A percentile compares a stretch with the other conserved stretches of the same genome.
These are phyloP conservation scores for Odontomyia ornata DNA, from an alignment of 2,888 invertebrate species.

Conservation along the genomic window DNA sequence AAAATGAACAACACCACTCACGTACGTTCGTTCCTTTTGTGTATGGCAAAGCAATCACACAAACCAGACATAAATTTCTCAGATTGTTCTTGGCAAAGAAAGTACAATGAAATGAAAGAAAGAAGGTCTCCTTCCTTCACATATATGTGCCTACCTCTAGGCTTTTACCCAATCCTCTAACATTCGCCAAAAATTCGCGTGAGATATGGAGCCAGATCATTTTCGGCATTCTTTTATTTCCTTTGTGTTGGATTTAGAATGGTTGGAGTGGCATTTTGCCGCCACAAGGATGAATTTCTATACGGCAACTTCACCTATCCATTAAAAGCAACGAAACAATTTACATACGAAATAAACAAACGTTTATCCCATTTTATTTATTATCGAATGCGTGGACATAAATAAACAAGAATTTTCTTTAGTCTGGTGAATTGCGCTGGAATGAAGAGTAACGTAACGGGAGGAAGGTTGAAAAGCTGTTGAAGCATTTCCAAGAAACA, in stretches of 20 bases:
- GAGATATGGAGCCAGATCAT: constrained; percentile 18
- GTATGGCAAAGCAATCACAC: constrained; percentile 54
- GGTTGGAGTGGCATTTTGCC: neutral
- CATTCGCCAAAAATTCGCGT: constrained; percentile 24
- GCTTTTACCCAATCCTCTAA: constrained; percentile 3
- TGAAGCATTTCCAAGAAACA: too few relatives aligned
- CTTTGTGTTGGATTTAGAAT: neutral
- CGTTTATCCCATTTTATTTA: constrained; percentile 48
- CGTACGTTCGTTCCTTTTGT: constrained; percentile 10
- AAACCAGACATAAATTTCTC: constrained; percentile 54
- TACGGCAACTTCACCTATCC: constrained; percentile 15
- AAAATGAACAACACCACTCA: constrained; percentile 48
- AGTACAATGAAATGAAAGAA: neutral
- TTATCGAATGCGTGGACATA: constrained; percentile 49
- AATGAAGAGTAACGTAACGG: neutral
- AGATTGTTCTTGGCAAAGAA: constrained; percentile 2
- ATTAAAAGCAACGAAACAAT: constrained; percentile 43
- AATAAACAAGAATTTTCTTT: constrained; percentile 48
- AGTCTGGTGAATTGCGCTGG: constrained; percentile 13
- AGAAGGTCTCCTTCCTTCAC: neutral
- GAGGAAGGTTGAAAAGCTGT: too few relatives aligned
- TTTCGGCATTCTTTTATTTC: neutral
- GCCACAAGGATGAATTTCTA: neutral
- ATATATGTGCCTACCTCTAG: neutral
- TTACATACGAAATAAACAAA: constrained; percentile 49